These are phyloP conservation scores for Brachionus asplanchnoidis DNA, from an alignment of 1,140 invertebrate genomes.

Conservation along the genomic window DNA sequence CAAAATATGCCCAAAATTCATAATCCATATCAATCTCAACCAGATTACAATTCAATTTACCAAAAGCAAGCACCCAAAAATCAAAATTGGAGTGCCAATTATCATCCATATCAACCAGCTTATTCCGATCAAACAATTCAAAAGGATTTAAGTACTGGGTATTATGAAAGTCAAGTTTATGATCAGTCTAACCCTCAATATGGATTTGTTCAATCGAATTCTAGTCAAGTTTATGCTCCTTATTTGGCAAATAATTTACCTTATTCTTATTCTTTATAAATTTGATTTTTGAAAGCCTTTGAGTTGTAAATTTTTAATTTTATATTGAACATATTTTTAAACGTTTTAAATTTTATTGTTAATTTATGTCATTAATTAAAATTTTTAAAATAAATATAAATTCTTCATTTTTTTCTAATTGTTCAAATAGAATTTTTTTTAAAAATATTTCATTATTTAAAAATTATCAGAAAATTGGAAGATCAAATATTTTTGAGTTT, in stretches of 20 bases:
- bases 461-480: too few species aligned
- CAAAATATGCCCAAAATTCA: conserved; percentile 3
- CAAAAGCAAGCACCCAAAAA: background rate
- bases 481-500: too few species aligned
- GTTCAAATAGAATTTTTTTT: too few species aligned
- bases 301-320: background rate
- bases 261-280: background rate
- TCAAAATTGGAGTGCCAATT: background rate
- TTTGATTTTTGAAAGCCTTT: background rate
- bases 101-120: background rate
- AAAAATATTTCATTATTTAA: background rate
- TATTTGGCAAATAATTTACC: background rate
- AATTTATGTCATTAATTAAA: background rate
- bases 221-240: background rate
- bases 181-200: background rate
- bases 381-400: background rate
- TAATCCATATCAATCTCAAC: background rate
- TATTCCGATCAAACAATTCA: background rate
- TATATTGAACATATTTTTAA: background rate
- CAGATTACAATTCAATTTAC: background rate
- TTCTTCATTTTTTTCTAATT: background rate
- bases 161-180: background rate
- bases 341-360: background rate
- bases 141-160: background rate
- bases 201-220: background rate